Base-by-base conservation (phyloP, 2,113 vertebrate genomes). In the Poeciliopsis retropinna region DNA sequence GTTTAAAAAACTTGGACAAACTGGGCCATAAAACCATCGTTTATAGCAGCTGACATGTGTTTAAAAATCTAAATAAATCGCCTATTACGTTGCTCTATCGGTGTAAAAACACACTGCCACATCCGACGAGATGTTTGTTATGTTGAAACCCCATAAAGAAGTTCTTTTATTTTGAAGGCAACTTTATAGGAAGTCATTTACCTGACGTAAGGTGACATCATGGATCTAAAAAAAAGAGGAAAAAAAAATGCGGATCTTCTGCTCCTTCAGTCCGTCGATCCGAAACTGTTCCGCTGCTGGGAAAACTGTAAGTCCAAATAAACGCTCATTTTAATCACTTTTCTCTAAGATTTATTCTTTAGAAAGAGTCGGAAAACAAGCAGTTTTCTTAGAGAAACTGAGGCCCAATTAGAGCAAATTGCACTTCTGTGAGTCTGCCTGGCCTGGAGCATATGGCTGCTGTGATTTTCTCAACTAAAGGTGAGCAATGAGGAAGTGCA, bases 101-200 rank as follows among this genome's bases (percentile, higher is more conserved):
- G 11, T 41, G 39, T 41, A 11, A 14, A 17, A 4, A 44, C 13
- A 44, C 13, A 13, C 41, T 14, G 1, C 41, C 5, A 0, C 41
- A 14, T 44, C 4, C 13, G 32, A 34, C 32, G 32, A 1, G 32
- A 34, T 34, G 32, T 34, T 41, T 11, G 30, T 10, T 34, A 30
- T 25, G 14, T 34, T 32, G 30, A 8, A 64, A 5, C 22, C 8
- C 63, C 32, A 64, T 10, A 1, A 4, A 11, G 25, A n/a, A 57
- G 13, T 6, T 1, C 34, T 82, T 80, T 87, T 84, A 87, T 68
- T 82, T 80, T 84, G 79, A 87, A 90, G 51, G 66, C n/a, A 66
- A 5, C 1, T 12, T 2, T 30, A 60, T 41, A 64, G 76, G 74
- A 88, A 76, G 32, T 69, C 1, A 29, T 41, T 57, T 76, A 61